Conservation (phyloP, 2,888 invertebrate species). For the Eutolmus rufibarbis region DNA sequence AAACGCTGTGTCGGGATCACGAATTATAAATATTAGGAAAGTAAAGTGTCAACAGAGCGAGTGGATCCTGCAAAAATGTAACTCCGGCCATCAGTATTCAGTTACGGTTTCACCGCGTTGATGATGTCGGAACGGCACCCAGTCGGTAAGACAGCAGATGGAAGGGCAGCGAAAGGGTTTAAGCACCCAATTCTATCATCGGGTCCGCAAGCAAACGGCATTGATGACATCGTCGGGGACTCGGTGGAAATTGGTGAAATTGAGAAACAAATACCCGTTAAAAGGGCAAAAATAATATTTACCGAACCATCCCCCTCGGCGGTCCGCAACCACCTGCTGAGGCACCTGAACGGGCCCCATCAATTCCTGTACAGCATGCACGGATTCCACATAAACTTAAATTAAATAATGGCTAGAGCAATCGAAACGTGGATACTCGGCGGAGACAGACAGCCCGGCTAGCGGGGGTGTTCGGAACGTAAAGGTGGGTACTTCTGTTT, state of each 20-base stretch:
- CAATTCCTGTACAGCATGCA: slow-evolving; percentile 37
- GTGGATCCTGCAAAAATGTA: slow-evolving; percentile 47
- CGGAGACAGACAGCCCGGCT: slow-evolving; percentile 6
- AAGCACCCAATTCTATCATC: slow-evolving; percentile 34
- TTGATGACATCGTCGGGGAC: slow-evolving; percentile 26
- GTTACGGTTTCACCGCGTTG: slow-evolving; percentile 35
- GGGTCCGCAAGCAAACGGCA: slow-evolving; percentile 36
- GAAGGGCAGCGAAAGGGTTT: slow-evolving; percentile 23
- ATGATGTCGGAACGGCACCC: slow-evolving; percentile 1
- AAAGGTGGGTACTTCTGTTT: slow-evolving; percentile 42
- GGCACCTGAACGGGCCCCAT: slow-evolving; percentile 9
- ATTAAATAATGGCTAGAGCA: slow-evolving; percentile 44
- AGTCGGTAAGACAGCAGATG: not conserved
- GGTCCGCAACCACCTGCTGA: slow-evolving; percentile 32
- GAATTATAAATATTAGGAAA: slow-evolving; percentile 50
- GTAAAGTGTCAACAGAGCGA: slow-evolving; percentile 49
- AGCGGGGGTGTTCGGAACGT: not conserved
- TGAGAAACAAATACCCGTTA: slow-evolving; percentile 41
- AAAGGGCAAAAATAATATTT: slow-evolving; percentile 41
- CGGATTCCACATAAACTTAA: slow-evolving; percentile 43
- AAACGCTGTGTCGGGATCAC: slow-evolving; percentile 49
- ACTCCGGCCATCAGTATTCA: slow-evolving; percentile 38
- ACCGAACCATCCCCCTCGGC: slow-evolving; percentile 12
- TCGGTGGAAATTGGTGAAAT: slow-evolving; percentile 34
- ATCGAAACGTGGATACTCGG: slow-evolving; percentile 40